These are phyloP conservation scores for Tonatia bakeri DNA, from an alignment of 2,113 vertebrate species.

Conservation along the genomic window DNA sequence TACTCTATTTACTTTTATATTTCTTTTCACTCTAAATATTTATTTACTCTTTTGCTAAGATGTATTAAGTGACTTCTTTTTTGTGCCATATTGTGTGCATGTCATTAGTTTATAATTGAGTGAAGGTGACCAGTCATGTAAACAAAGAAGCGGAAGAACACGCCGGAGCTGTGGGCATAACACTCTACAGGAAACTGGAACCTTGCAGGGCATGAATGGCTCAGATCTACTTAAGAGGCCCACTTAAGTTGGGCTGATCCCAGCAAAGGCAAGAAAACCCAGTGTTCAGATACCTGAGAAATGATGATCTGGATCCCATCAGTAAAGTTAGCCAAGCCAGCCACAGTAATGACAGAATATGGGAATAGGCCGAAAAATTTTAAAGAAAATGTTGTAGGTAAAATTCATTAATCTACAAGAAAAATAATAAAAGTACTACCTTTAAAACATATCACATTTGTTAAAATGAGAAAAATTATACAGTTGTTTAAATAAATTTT, in stretches of 20 bases:
- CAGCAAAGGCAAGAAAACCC: background rate
- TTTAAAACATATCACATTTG: background rate
- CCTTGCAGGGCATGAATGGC: background rate
- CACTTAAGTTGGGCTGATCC: background rate
- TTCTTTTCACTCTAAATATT: background rate
- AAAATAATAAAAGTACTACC: background rate
- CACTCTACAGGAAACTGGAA: background rate
- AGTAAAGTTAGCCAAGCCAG: background rate
- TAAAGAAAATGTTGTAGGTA: background rate
- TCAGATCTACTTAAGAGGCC: background rate
- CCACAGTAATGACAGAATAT: background rate
- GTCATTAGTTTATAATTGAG: background rate
- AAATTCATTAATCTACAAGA: background rate
- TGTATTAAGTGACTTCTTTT: background rate
- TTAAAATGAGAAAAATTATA: background rate
- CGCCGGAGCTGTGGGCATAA: background rate
- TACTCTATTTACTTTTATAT: background rate
- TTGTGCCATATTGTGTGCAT: background rate
- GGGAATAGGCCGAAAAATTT: background rate
- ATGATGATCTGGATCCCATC: background rate
- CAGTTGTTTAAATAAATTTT: background rate
- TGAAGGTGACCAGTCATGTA: background rate
- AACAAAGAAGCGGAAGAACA: background rate
- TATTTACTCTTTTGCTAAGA: background rate
- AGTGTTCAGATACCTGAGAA: background rate